phyloP scores from a whole-genome alignment of 2,113 vertebrate genomes.

The Anas platyrhynchos region DNA sequence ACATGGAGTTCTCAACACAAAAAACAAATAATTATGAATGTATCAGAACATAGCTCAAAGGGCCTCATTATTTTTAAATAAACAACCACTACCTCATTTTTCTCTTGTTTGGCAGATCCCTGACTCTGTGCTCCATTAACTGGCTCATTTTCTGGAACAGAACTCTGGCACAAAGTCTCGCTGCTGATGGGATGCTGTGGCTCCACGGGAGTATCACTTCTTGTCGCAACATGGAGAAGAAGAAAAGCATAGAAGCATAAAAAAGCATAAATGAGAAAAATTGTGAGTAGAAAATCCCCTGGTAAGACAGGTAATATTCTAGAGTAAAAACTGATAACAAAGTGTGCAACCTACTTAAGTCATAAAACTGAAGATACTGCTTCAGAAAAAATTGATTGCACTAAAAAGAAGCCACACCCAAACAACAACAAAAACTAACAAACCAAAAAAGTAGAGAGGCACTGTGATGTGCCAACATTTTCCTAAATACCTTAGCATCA shows the following conservation, averaged over 20 bases:
- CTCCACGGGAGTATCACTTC: slow-evolving; percentile 86
- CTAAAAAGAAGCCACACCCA: not conserved
- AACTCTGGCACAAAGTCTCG: slow-evolving; percentile 77
- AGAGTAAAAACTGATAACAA: not conserved
- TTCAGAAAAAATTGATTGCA: not conserved
- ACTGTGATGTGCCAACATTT: not conserved
- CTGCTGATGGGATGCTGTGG: slow-evolving; percentile 80
- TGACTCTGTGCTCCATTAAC: slow-evolving; percentile 79
- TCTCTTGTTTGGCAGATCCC: slow-evolving; percentile 79
- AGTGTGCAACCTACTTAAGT: not conserved
- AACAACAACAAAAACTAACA: not conserved
- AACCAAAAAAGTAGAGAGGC: not conserved
- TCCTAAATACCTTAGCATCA: not conserved
- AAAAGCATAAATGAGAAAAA: slow-evolving; percentile 17
- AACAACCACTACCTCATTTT: slow-evolving; percentile 85
- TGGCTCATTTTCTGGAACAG: slow-evolving; percentile 77
- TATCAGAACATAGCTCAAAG: not conserved
- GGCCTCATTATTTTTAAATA: slow-evolving; percentile 39
- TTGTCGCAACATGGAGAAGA: slow-evolving; percentile 58
- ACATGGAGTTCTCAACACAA: slow-evolving; percentile 20
- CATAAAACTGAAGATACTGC: not conserved
- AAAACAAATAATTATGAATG: slow-evolving; percentile 14
- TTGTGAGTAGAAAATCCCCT: not conserved
- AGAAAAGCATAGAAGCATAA: not conserved
- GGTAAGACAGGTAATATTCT: not conserved